Base-by-base conservation (phyloP, 2,797 vertebrate species). In the Masticophis lateralis region DNA sequence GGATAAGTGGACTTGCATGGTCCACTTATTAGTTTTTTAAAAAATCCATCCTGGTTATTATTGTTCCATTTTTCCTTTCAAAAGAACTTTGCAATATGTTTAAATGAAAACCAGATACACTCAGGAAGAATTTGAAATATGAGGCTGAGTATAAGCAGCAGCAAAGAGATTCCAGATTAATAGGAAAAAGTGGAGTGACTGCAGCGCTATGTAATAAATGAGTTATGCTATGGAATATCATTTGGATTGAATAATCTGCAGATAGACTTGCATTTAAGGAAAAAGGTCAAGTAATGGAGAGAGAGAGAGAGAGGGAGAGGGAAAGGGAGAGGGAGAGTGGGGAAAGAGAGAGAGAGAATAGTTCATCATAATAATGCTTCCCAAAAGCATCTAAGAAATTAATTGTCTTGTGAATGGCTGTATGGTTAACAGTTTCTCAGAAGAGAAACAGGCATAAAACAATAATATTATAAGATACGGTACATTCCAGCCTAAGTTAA, bases 101-200 rank as follows among this genome's bases (percentile, higher is more conserved):
- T 92, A 96, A 97, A 97, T 97, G 96, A 97, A 97, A 97, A 96
- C 96, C 97, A 97, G 97, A 97, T 93, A 94, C 94, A 90, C 94
- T 95, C 87, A 0, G 0, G 94, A 97, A 94, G 96, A 97, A 97
- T 97, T 95, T 96, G 96, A 97, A 97, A 96, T 97, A 97, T 97
- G 97, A 97, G 94, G 95, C 95, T 95, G 94, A 94, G 95, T 96
- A 95, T 91, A 96, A 95, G 96, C 95, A 97, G 96, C 91, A 0
- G 96, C 94, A 96, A 59, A 95, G 94, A 92, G 94, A 92, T 95
- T 95, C 93, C 95, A 74, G 90, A 95, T 95, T 96, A 94, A 96
- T 94, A 95, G 95, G 92, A 91, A 94, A 96, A 95, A 90, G 92
- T 6, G 87, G 8, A 96, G 61, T 28, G 0, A 0, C 57, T 87